Conservation (phyloP, 1,140 invertebrate genomes). For the Conopomorpha cramerella region DNA sequence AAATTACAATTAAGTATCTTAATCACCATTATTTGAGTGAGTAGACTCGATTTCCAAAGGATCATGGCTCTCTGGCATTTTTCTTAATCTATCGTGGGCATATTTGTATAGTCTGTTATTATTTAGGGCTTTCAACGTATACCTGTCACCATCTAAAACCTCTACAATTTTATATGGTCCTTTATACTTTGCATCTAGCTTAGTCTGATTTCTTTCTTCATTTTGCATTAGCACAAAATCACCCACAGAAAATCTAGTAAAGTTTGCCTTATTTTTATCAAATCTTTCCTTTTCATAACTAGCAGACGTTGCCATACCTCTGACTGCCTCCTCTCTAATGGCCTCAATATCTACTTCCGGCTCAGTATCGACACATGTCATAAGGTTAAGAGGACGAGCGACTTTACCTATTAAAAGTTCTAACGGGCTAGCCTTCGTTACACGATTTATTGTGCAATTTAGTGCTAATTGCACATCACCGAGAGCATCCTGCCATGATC, state of each 20-base stretch:
- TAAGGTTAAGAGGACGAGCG: slow-evolving; percentile 16
- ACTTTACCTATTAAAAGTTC: slow-evolving; percentile 23
- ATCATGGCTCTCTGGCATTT: too few species aligned
- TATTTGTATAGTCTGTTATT: slow-evolving; percentile 17
- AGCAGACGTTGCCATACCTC: slow-evolving; percentile 6
- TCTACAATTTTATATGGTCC: slow-evolving; percentile 22
- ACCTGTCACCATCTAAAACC: slow-evolving; percentile 16
- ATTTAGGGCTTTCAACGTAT: slow-evolving; percentile 11
- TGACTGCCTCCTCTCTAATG: slow-evolving; percentile 2
- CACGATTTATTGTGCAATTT: slow-evolving; percentile 19
- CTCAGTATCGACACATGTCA: slow-evolving; percentile 8
- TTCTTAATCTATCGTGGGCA: slow-evolving; percentile 16
- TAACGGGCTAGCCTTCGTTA: slow-evolving; percentile 17
- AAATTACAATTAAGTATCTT: too few species aligned
- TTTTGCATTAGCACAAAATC: slow-evolving; percentile 27
- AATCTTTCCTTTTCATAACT: slow-evolving; percentile 20
- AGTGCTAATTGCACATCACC: slow-evolving; percentile 23
- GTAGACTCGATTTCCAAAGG: too few species aligned
- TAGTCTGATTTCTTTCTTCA: slow-evolving; percentile 27
- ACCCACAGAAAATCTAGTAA: slow-evolving; percentile 16
- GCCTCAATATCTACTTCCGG: slow-evolving; percentile 3
- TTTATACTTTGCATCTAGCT: slow-evolving; percentile 23
- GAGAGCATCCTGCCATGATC: slow-evolving; percentile 21
- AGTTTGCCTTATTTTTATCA: slow-evolving; percentile 20
- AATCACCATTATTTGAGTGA: too few species aligned